Evolutionary conservation across 92 coral and sea anemone species (phyloP), one percentile per base, ranked within the genome.

Genomic region (Metridium senile): DNA sequence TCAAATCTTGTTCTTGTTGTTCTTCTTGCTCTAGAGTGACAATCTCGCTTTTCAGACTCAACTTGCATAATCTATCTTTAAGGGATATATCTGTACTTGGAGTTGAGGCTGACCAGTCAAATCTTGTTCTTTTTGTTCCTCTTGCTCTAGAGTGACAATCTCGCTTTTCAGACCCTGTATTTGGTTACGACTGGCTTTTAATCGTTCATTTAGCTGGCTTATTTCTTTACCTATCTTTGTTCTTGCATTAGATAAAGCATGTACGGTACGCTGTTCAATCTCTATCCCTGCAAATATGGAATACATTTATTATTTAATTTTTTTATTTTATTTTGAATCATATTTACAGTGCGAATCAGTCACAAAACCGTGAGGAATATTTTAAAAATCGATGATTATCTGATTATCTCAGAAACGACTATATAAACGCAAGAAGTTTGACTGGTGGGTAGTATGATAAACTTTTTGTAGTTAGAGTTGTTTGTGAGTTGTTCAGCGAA

Each of bases 171-270:
- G 81, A 45, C 83, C 85, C 32, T 94, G 97, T 21, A 94, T 92
- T 35, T 97, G 92, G 52, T 86, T 93, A 26, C 93, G 86, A 78
- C 97, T 89, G 51, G 88, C 93, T 78, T 92, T 94, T 64, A 94
- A 79, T 53, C 91, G 79, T 81, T 94, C 98, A 19, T 94, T 70
- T n/a, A 94, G 74, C 66, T 94, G 93, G 52, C 89, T 87, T 68
- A 94, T 94, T 86, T 94, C 98, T 71, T 91, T 86, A 34, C 97
- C 92, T 8, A 94, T 93, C 80, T 94, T 94, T 56, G 94, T 84
- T 67, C 97, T 84, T 1, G 97, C 98, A 39, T 77, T 88, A 11
- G 89, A 88, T 35, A 94, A 84, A 11, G 98, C 79, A 13, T 90
- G 82, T 9, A 90, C 80, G 33, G 97, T 94, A 39, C 89, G 83